Evolutionary conservation across 2,888 invertebrate species (phyloP).

Genomic region (Troides aeacus): DNA sequence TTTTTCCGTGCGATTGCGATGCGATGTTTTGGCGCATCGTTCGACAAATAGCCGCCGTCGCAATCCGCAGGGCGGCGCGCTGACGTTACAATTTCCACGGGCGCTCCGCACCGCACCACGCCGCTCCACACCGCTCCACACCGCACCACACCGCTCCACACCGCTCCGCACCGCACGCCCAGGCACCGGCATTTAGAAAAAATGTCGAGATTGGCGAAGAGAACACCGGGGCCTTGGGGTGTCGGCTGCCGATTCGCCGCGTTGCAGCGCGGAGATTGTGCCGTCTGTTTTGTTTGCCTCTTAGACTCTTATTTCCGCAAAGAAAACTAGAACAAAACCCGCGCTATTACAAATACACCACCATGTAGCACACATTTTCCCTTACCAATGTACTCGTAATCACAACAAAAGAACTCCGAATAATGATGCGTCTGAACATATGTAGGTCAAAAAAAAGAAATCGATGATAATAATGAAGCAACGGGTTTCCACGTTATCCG

Average conservation of each 20-base stretch:
- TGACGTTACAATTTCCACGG: slow-evolving; percentile 69
- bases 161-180: slow-evolving; percentile 28
- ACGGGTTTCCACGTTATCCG: slow-evolving; percentile 63
- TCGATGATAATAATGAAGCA: slow-evolving; percentile 41
- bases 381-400: slow-evolving; percentile 11
- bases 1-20: slow-evolving; percentile 75
- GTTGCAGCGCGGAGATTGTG: slow-evolving; percentile 75
- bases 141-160: slow-evolving; percentile 38
- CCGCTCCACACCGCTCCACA: no score
- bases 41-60: slow-evolving; percentile 71
- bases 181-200: slow-evolving; percentile 60
- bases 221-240: slow-evolving; percentile 65
- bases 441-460: slow-evolving; percentile 40
- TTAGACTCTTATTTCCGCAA: slow-evolving; percentile 72
- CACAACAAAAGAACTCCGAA: neutral
- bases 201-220: slow-evolving; percentile 72
- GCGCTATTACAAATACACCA: slow-evolving; percentile 62
- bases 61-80: slow-evolving; percentile 70
- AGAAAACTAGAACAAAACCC: slow-evolving; percentile 64
- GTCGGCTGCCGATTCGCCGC: slow-evolving; percentile 69
- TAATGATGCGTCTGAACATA: slow-evolving; percentile 35
- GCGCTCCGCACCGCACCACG: slow-evolving; percentile 43
- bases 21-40: slow-evolving; percentile 78
- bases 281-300: slow-evolving; percentile 74
- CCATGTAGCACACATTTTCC: slow-evolving; percentile 43